A percentile compares a stretch with the other conserved stretches of the same genome.
phyloP scores from a whole-genome alignment of 1,140 invertebrate species.

The Drosophila oshimai region DNA sequence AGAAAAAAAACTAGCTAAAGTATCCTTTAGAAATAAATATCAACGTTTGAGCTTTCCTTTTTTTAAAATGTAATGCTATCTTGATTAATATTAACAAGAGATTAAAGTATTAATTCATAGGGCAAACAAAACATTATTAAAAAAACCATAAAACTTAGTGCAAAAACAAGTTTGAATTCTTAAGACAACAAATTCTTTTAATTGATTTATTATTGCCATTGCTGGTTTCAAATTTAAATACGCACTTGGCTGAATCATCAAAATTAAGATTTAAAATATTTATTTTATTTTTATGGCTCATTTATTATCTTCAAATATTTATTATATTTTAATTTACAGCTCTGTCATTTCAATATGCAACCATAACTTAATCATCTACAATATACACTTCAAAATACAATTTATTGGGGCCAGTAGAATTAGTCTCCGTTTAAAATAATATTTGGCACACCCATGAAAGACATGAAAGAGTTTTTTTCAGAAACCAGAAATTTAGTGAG shows the following conservation, averaged over 20 bases:
- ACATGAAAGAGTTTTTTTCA: neutral
- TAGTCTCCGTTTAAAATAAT: neutral
- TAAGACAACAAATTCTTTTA: neutral
- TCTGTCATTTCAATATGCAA: conserved; percentile 7
- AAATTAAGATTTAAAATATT: neutral
- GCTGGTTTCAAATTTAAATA: conserved; percentile 7
- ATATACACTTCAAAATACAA: conserved; percentile 2
- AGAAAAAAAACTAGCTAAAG: too few relatives aligned
- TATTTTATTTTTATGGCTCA: neutral
- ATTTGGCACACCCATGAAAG: conserved; percentile 15
- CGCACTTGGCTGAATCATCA: neutral
- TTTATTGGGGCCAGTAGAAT: conserved; percentile 12
- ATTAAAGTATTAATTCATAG: too few relatives aligned
- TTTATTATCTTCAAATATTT: neutral
- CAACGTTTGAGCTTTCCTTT: too few relatives aligned
- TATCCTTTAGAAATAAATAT: too few relatives aligned
- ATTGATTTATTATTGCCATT: conserved; percentile 12
- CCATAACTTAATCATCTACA: conserved; percentile 1
- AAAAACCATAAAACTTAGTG: too few relatives aligned
- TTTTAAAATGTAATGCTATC: too few relatives aligned
- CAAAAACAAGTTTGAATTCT: neutral
- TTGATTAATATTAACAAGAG: too few relatives aligned
- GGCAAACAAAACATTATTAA: too few relatives aligned
- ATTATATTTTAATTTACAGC: conserved; percentile 19
- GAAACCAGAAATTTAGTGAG: conserved; percentile 17